Evolutionary conservation across 2,797 vertebrate species (phyloP).

Genomic region (Pseudomugil tenellus): DNA sequence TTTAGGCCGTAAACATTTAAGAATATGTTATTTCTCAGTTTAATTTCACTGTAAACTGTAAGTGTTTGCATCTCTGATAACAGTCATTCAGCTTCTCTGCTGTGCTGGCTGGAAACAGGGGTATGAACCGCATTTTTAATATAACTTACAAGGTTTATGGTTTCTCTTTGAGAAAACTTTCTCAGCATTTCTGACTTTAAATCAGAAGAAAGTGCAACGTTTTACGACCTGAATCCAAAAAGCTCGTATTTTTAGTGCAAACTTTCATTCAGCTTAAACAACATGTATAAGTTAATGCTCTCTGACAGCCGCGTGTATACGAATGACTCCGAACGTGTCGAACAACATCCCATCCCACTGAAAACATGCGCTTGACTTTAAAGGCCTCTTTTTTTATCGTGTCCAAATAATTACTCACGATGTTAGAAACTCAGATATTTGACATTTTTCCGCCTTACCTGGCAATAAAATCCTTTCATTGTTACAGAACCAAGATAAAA

Average conservation of each 20-base stretch:
- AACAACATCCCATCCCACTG: slow-evolving; percentile 1
- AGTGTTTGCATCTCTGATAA: too few relatives aligned
- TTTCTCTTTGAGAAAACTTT: too few relatives aligned
- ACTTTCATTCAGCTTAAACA: neutral
- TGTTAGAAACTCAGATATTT: neutral
- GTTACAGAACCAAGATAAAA: slow-evolving; percentile 22
- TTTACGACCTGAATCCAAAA: neutral
- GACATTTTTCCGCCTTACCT: neutral
- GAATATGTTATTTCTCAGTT: too few relatives aligned
- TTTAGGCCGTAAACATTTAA: too few relatives aligned
- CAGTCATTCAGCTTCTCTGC: too few relatives aligned
- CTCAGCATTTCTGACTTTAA: neutral
- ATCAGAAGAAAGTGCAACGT: neutral
- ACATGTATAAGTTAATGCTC: neutral
- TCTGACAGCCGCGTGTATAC: neutral
- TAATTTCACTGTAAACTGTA: too few relatives aligned
- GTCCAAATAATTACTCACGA: neutral
- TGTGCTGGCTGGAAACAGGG: too few relatives aligned
- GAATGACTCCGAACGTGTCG: slow-evolving; percentile 1
- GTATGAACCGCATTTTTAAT: too few relatives aligned
- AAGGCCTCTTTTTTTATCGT: slow-evolving; percentile 1
- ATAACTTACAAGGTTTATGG: too few relatives aligned
- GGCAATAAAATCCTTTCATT: neutral
- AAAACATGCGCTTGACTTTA: slow-evolving; percentile 10
- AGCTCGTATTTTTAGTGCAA: neutral